Evolutionary conservation across 2,113 vertebrate genomes (phyloP).

Genomic region (Bubo scandiacus): DNA sequence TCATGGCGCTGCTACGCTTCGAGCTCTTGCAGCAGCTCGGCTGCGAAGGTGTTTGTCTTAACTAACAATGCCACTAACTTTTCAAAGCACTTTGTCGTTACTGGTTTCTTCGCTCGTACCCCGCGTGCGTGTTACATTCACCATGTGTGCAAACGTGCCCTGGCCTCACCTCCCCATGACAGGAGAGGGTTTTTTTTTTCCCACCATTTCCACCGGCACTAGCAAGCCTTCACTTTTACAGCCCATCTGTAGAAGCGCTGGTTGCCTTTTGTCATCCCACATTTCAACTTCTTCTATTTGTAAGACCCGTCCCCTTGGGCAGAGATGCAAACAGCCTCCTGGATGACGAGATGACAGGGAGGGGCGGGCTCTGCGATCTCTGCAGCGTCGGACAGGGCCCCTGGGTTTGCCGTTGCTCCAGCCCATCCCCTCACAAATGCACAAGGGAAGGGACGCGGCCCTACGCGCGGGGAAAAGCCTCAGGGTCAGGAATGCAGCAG

Average conservation of each 20-base stretch:
- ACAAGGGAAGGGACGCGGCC: background rate
- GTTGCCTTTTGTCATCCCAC: background rate
- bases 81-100: background rate
- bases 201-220: background rate
- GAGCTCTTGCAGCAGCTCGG: background rate
- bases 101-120: background rate
- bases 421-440: background rate
- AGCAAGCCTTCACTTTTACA: background rate
- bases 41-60: background rate
- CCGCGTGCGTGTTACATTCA: accelerated
- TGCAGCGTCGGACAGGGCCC: background rate
- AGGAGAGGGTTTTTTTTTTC: background rate
- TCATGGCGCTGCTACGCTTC: accelerated
- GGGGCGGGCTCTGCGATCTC: background rate
- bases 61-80: background rate
- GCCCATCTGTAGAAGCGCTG: background rate
- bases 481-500: background rate
- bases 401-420: accelerated
- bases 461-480: accelerated
- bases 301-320: background rate
- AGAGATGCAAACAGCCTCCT: background rate
- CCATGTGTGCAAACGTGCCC: background rate
- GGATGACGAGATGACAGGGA: background rate
- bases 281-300: accelerated
- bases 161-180: background rate